Percentiles rank a stretch among this genome's conserved stretches.
Conservation (phyloP, 2,797 vertebrate genomes). For the Phrynocephalus guinanensis region DNA sequence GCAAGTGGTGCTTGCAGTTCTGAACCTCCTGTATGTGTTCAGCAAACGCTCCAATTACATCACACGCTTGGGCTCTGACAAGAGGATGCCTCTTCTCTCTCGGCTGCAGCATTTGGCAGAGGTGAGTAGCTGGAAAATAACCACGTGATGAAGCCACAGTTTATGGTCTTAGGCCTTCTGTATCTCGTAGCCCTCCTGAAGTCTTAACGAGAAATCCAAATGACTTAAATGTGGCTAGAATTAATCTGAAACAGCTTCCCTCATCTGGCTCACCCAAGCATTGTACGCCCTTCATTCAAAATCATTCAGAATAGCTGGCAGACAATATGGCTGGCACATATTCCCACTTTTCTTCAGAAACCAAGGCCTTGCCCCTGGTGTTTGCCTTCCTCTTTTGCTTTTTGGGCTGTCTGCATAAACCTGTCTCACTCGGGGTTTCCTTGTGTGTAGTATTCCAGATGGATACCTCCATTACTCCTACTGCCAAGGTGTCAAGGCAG, state of each 20-base stretch:
- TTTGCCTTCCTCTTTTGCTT: background rate
- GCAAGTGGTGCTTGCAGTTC: conserved; percentile 97
- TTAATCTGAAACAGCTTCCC: background rate
- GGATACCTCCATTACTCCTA: background rate
- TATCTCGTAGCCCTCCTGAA: background rate
- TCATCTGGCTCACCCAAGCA: background rate
- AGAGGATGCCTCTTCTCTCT: conserved; percentile 91
- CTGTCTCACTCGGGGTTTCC: background rate
- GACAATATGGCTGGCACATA: background rate
- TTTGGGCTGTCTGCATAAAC: background rate
- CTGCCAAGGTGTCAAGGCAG: background rate
- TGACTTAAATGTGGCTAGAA: background rate
- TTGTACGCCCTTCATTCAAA: background rate
- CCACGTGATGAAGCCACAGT: background rate
- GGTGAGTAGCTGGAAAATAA: conserved; percentile 73
- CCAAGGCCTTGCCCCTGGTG: background rate
- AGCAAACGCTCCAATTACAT: conserved; percentile 98
- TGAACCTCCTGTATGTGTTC: conserved; percentile 98
- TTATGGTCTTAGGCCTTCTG: background rate
- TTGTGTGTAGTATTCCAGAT: background rate
- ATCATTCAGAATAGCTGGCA: background rate
- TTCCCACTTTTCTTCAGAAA: background rate
- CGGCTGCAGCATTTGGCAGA: conserved; percentile 97
- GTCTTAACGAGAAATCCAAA: background rate
- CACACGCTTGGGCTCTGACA: conserved; percentile 94